Percentiles rank a stretch among this genome's conserved stretches.
These are phyloP conservation scores for Apistogramma diplotaenia DNA, from an alignment of 2,113 vertebrate genomes.

Conservation along the genomic window DNA sequence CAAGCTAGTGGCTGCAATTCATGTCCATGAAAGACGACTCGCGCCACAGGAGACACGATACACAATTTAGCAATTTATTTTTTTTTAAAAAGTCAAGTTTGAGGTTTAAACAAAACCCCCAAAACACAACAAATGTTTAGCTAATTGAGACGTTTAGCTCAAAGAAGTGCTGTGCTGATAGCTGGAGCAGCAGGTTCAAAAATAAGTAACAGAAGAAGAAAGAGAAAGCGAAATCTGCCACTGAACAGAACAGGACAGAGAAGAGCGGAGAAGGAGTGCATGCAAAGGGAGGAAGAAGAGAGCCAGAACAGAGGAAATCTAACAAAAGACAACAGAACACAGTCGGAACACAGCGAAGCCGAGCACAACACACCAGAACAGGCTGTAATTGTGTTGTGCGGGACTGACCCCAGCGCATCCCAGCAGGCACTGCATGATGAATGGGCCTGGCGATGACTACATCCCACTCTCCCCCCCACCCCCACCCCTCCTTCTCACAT, in stretches of 20 bases:
- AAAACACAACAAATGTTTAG: constrained; percentile 27
- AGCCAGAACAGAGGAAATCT: constrained; percentile 47
- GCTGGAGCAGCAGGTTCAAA: constrained; percentile 32
- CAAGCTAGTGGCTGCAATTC: constrained; percentile 31
- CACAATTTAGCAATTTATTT: constrained; percentile 12
- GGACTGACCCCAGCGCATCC: constrained; percentile 74
- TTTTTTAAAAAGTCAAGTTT: neutral
- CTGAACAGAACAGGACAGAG: constrained; percentile 10
- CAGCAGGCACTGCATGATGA: constrained; percentile 81
- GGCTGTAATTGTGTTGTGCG: constrained; percentile 79
- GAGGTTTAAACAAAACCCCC: neutral
- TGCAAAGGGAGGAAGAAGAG: constrained; percentile 39
- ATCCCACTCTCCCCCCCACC: constrained; percentile 38
- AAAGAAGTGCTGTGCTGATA: constrained; percentile 26
- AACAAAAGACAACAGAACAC: constrained; percentile 67
- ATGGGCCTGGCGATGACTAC: constrained; percentile 75
- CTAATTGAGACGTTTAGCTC: constrained; percentile 59
- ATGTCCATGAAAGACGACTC: constrained; percentile 34
- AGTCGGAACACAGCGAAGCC: constrained; percentile 62
- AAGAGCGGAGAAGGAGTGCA: constrained; percentile 20
- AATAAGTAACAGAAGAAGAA: constrained; percentile 7
- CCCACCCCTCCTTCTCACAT: constrained; percentile 48
- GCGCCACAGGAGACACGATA: neutral
- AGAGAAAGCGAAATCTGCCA: constrained; percentile 19
- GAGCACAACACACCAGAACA: constrained; percentile 72